Evolutionary conservation across 1,140 invertebrate genomes (phyloP).

Genomic region (Drosophila tropicalis): DNA sequence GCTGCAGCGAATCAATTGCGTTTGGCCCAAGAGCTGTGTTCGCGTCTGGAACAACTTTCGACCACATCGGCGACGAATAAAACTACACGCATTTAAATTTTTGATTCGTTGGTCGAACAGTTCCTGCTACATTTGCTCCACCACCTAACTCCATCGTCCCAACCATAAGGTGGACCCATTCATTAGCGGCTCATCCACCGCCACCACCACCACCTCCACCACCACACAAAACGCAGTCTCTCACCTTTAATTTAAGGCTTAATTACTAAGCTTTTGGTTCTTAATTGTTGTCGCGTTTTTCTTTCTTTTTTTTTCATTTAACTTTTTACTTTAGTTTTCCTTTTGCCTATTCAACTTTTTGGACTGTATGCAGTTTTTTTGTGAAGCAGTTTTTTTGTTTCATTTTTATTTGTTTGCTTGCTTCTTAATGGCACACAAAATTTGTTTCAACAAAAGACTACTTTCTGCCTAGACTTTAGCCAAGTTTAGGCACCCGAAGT

Average conservation of each 20-base stretch:
- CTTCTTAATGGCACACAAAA: slow-evolving; percentile 32
- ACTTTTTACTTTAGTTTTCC: slow-evolving; percentile 35
- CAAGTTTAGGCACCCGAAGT: slow-evolving; percentile 65
- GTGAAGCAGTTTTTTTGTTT: slow-evolving; percentile 45
- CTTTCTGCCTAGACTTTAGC: slow-evolving; percentile 65
- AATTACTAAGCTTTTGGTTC: slow-evolving; percentile 61
- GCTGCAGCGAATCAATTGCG: slow-evolving; percentile 77
- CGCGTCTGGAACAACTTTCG: slow-evolving; percentile 84
- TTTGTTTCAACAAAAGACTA: slow-evolving; percentile 70
- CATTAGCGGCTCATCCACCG: slow-evolving; percentile 48
- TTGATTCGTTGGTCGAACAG: slow-evolving; percentile 32
- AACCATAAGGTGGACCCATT: slow-evolving; percentile 38
- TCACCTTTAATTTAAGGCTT: slow-evolving; percentile 55
- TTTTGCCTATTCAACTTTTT: slow-evolving; percentile 4
- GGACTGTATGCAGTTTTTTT: slow-evolving; percentile 31
- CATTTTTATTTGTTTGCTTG: slow-evolving; percentile 42
- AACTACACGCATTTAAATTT: slow-evolving; percentile 59
- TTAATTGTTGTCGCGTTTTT: slow-evolving; percentile 65
- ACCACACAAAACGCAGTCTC: slow-evolving; percentile 47
- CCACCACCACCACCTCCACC: slow-evolving; percentile 30
- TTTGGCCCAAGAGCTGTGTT: slow-evolving; percentile 83
- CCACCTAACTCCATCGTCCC: neutral
- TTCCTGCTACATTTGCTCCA: slow-evolving; percentile 57
- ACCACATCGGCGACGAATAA: slow-evolving; percentile 77
- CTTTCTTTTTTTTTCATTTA: slow-evolving; percentile 4